These are phyloP conservation scores for Gallinago paraguaiae DNA, from an alignment of 2,113 vertebrate genomes.

Conservation along the genomic window DNA sequence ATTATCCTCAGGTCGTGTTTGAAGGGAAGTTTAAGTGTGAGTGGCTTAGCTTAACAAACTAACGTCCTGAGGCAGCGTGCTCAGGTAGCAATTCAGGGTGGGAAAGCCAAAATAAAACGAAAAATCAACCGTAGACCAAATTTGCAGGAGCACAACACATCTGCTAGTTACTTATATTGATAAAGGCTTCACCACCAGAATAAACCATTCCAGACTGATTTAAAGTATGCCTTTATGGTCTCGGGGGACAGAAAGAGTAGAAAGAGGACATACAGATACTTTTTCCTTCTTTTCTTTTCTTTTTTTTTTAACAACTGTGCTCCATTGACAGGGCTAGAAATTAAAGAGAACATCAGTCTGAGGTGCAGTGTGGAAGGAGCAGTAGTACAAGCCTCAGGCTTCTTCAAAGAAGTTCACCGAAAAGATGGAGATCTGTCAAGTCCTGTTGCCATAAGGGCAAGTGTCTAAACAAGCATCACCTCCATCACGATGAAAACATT, in stretches of 20 bases:
- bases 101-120: not conserved
- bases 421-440: not conserved
- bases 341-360: not conserved
- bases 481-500: not conserved
- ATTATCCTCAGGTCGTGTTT: not conserved
- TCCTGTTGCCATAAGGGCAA: not conserved
- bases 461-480: not conserved
- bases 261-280: not conserved
- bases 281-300: not conserved
- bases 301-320: not conserved
- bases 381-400: not conserved
- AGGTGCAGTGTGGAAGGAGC: not conserved
- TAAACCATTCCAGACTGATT: not conserved
- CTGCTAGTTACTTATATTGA: not conserved
- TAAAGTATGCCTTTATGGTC: not conserved
- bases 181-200: not conserved
- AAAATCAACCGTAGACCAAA: not conserved
- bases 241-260: not conserved
- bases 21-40: not conserved
- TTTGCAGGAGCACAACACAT: not conserved
- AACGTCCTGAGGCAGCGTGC: not conserved
- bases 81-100: fast-evolving
- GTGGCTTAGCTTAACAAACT: not conserved
- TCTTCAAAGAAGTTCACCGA: not conserved
- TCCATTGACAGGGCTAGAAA: not conserved